phyloP scores from a whole-genome alignment of 2,113 vertebrate genomes.

The Lycaon pictus region DNA sequence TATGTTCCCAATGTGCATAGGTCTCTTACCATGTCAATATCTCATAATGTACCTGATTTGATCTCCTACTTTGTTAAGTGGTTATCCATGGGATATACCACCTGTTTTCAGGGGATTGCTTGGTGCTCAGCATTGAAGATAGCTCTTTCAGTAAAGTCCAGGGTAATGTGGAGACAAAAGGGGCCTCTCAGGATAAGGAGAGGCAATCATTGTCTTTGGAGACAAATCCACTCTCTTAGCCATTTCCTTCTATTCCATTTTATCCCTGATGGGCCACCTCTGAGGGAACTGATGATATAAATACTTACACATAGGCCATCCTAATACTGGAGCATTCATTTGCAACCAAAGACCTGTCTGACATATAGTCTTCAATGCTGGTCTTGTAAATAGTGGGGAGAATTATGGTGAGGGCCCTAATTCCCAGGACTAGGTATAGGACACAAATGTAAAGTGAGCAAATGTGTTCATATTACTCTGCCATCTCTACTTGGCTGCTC shows the following conservation, averaged over 20 bases:
- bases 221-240: not conserved
- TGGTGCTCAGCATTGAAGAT: not conserved
- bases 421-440: not conserved
- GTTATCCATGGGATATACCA: not conserved
- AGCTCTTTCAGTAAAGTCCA: not conserved
- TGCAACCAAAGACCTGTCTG: not conserved
- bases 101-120: not conserved
- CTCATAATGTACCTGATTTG: not conserved
- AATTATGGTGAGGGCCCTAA: not conserved
- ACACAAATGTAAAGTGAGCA: not conserved
- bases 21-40: not conserved
- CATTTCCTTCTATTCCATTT: not conserved
- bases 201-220: not conserved
- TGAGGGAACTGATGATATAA: not conserved
- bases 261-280: not conserved
- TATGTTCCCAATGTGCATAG: not conserved
- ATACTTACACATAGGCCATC: not conserved
- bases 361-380: not conserved
- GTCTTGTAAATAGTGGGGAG: constrained; percentile 2
- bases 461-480: not conserved
- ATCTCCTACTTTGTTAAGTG: not conserved
- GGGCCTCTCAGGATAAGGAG: not conserved
- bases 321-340: not conserved
- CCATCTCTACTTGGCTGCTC: not conserved
- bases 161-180: not conserved